Base-by-base conservation (phyloP, 2,797 vertebrate species). In the Taeniopygia guttata region DNA sequence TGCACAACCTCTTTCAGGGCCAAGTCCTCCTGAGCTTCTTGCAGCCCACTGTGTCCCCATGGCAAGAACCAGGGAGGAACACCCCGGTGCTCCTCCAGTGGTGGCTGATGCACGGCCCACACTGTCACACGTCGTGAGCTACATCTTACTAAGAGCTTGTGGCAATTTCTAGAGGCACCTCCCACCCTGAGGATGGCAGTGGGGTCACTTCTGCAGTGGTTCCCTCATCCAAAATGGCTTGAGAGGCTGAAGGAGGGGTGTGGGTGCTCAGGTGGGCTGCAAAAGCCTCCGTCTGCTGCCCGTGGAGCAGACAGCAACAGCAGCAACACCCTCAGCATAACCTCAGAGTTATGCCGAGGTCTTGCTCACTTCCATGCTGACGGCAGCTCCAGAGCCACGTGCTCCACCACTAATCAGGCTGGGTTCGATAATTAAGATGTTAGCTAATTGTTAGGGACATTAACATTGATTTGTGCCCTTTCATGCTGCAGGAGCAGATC, bases 361-460 rank as follows among this genome's bases (percentile, higher is more conserved):
- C 60, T 87, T 30, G 8, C 74, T 49, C 3, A 11, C 86, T 40
- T 67, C 73, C 72, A 16, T 22, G 60, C 90, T 0, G 2, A 77
- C 2, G 0, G 74, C 83, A 43, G 43, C 82, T 82, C 94, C 29
- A 8, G 75, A 92, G 84, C 73, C 76, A 38, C 3, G 0, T 1
- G 0, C 45, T 88, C 74, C 49, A 30, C 56, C 34, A 5, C 89
- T 87, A 77, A 94, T 91, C 89, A 92, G 93, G 64, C 76, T 2
- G 38, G 74, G 89, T 21, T 97, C 70, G 55, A 97, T 96, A 97
- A 97, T 97, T 97, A 97, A 95, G 96, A 96, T 8, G 43, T 97
- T 97, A 97, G 95, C 96, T 97, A 97, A 97, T 97, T 97, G 96
- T 97, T 92, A 86, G 96, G 95, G 96, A 93, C 90, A 96, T 97